Conservation (phyloP, 2,113 vertebrate species). For the Ardeotis arabs region DNA sequence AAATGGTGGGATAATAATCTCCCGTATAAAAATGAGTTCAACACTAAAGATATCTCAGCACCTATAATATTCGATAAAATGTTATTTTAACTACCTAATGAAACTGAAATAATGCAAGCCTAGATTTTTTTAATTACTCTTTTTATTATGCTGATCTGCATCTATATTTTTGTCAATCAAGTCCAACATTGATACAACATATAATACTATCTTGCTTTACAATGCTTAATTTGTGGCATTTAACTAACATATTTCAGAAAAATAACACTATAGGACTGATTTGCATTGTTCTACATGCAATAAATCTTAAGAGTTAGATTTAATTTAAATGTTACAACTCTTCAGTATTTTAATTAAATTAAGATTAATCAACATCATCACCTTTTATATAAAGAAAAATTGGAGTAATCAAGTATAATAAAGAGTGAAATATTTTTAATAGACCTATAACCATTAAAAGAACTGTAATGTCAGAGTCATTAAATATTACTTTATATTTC, state of each 20-base stretch:
- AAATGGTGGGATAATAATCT: not conserved
- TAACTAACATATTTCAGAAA: not conserved
- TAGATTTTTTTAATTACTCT: not conserved
- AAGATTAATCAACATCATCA: not conserved
- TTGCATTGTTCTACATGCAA: not conserved
- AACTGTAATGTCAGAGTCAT: not conserved
- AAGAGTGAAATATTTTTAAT: not conserved
- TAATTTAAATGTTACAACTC: not conserved
- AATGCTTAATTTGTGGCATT: not conserved
- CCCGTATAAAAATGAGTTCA: not conserved
- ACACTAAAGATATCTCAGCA: not conserved
- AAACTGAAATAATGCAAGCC: not conserved
- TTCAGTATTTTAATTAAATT: not conserved
- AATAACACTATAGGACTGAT: not conserved
- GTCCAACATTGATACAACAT: not conserved
- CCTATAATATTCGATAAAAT: not conserved
- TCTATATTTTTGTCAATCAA: not conserved
- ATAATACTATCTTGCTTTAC: not conserved
- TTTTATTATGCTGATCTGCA: not conserved
- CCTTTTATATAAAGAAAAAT: not conserved
- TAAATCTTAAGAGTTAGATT: not conserved
- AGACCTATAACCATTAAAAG: not conserved
- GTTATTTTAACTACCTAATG: not conserved
- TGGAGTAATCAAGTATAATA: not conserved
- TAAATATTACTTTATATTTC: not conserved